Evolutionary conservation across 2,113 vertebrate species (phyloP).

Genomic region (Periophthalmodon schlosseri): DNA sequence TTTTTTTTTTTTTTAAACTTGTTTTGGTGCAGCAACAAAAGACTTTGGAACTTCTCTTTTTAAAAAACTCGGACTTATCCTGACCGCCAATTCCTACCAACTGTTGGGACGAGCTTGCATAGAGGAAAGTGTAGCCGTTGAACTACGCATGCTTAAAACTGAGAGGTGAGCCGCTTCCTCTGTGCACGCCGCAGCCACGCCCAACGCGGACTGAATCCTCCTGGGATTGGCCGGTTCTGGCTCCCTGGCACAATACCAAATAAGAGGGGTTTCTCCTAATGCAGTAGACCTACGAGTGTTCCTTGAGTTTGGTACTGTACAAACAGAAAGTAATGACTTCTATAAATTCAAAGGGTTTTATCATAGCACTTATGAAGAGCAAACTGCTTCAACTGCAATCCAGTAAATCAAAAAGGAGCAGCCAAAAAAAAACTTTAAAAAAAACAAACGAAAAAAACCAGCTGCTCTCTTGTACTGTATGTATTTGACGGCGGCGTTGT

Average conservation of each 20-base stretch:
- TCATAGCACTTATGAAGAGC: slow-evolving; percentile 82
- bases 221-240: slow-evolving; percentile 60
- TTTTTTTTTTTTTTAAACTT: background rate
- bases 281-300: slow-evolving; percentile 80
- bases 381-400: slow-evolving; percentile 75
- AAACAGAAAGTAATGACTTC: slow-evolving; percentile 68
- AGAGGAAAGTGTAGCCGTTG: slow-evolving; percentile 55
- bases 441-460: slow-evolving; percentile 14
- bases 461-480: slow-evolving; percentile 70
- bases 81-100: slow-evolving; percentile 45
- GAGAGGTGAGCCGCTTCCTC: slow-evolving; percentile 58
- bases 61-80: slow-evolving; percentile 60
- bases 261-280: slow-evolving; percentile 78
- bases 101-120: slow-evolving; percentile 63
- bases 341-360: slow-evolving; percentile 71
- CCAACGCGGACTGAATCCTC: slow-evolving; percentile 68
- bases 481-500: slow-evolving; percentile 65
- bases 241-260: slow-evolving; percentile 81
- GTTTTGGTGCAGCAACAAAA: slow-evolving; percentile 53
- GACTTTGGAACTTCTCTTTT: slow-evolving; percentile 63
- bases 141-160: slow-evolving; percentile 52
- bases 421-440: slow-evolving; percentile 39
- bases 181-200: slow-evolving; percentile 65
- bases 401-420: slow-evolving; percentile 74
- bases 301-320: slow-evolving; percentile 76